phyloP scores from a whole-genome alignment of 2,113 vertebrate genomes.

The Uropsilus gracilis region DNA sequence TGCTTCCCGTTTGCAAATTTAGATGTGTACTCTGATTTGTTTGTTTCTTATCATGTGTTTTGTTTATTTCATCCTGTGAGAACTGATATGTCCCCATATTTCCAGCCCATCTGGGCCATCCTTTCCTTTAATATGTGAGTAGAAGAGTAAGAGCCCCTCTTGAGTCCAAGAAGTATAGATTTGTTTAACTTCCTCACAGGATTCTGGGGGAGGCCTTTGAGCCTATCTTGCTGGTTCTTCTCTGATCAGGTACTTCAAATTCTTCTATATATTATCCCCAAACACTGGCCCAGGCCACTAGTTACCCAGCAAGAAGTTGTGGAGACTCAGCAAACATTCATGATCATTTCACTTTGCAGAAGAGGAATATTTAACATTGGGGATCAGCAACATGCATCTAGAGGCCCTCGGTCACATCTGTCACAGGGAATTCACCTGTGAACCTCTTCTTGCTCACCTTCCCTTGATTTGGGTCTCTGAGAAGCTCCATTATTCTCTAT shows the following conservation, averaged over 20 bases:
- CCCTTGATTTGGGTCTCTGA: not conserved
- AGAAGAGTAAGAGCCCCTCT: not conserved
- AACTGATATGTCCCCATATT: not conserved
- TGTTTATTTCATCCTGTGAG: too few species aligned
- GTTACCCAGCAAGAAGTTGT: not conserved
- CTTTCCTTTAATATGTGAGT: not conserved
- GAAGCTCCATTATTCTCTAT: not conserved
- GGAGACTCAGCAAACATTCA: not conserved
- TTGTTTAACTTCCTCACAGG: not conserved
- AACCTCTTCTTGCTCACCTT: not conserved
- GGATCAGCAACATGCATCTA: not conserved
- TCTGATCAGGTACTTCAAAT: not conserved
- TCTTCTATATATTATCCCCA: not conserved
- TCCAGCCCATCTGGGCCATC: not conserved
- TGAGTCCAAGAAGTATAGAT: fast-evolving
- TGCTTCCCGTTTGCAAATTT: too few species aligned
- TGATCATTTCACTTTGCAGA: not conserved
- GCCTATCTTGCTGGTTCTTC: not conserved
- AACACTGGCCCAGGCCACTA: too few species aligned
- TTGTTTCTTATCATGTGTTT: too few species aligned
- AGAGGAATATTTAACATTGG: not conserved
- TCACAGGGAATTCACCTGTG: not conserved
- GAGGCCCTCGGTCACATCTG: not conserved
- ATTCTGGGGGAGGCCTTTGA: too few species aligned
- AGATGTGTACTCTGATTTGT: too few species aligned